Percentiles rank a stretch among this genome's conserved stretches.
Evolutionary conservation across 53 echinoderm and acorn worm species (phyloP).

Genomic region (Holothuria scabra): DNA sequence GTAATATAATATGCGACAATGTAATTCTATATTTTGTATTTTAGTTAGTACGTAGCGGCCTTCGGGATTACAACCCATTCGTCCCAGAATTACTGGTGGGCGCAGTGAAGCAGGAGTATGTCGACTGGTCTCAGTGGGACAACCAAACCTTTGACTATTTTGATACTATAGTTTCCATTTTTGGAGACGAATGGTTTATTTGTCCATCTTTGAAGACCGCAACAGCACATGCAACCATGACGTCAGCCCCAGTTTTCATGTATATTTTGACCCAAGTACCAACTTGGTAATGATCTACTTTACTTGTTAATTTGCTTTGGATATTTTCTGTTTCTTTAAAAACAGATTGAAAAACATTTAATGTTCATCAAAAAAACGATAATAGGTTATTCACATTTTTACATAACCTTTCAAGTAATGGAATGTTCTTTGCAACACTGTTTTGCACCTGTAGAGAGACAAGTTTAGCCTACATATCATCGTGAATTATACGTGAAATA

Average conservation of each 20-base stretch:
- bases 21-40: no score
- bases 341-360: no score
- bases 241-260: constrained; percentile 53
- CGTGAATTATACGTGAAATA: no score
- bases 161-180: constrained; percentile 19
- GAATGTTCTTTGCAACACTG: no score
- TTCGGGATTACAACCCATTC: background rate
- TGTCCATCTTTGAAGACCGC: constrained; percentile 62
- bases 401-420: no score
- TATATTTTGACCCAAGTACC: constrained; percentile 70
- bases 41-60: background rate
- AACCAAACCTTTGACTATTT: constrained; percentile 47
- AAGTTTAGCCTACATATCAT: no score
- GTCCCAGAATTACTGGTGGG: background rate
- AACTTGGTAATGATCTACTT: background rate
- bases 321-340: no score
- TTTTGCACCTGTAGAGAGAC: no score
- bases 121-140: constrained; percentile 67
- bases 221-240: constrained; percentile 43
- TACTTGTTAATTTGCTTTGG: no score
- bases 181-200: constrained; percentile 54
- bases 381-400: no score
- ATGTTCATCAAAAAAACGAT: no score
- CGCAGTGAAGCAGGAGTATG: constrained; percentile 54
- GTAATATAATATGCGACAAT: no score